phyloP scores from a whole-genome alignment of 2,888 invertebrate species.

The Trichopria drosophilae region DNA sequence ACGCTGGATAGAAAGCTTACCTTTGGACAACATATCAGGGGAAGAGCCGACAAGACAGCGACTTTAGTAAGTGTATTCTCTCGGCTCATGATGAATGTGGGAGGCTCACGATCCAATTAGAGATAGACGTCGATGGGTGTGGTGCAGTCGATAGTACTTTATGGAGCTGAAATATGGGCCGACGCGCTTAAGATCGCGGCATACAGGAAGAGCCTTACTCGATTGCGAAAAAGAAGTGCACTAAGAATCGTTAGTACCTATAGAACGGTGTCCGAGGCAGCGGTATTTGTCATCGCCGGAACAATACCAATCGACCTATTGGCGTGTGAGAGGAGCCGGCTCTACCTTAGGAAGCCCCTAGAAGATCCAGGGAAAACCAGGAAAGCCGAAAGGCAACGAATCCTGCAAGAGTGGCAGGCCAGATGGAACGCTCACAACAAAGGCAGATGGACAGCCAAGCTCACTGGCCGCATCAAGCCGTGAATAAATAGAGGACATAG shows the following conservation, averaged over 20 bases:
- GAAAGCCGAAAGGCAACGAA: too few relatives aligned
- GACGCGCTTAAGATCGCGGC: too few relatives aligned
- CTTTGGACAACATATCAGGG: slow-evolving; percentile 25
- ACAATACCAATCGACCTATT: too few relatives aligned
- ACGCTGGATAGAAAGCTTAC: too few relatives aligned
- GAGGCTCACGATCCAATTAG: background rate
- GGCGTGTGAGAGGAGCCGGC: too few relatives aligned
- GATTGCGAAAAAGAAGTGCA: background rate
- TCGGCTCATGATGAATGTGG: background rate
- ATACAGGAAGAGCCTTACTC: too few relatives aligned
- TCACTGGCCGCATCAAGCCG: background rate
- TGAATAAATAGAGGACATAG: slow-evolving; percentile 1
- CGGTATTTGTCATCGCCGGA: background rate
- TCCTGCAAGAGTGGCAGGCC: background rate
- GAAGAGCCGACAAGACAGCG: background rate
- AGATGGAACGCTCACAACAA: background rate
- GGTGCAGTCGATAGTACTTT: too few relatives aligned
- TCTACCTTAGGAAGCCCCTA: too few relatives aligned
- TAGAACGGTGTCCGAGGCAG: background rate
- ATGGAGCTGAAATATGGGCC: too few relatives aligned
- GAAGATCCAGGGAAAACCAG: too few relatives aligned
- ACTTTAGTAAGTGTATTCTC: background rate
- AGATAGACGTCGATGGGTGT: too few relatives aligned
- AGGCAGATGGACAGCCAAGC: slow-evolving; percentile 4
- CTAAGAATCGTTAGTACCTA: slow-evolving; percentile 3